Conservation (phyloP, 2,797 vertebrate species). For the Telmatherina bonti region DNA sequence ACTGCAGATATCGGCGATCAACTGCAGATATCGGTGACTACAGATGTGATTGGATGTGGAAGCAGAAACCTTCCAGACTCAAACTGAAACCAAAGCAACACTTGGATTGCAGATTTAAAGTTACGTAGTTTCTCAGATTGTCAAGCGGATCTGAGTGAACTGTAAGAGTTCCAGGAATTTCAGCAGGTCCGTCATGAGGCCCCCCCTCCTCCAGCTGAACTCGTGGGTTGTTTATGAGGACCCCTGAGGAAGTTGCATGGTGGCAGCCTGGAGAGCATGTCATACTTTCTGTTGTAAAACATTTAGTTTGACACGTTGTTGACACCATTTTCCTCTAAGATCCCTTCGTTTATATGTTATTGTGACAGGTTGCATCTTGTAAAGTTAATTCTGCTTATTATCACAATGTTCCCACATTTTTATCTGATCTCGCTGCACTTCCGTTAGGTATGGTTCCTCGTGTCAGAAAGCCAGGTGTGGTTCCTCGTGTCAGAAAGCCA, state of each 20-base stretch:
- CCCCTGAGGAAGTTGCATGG: constrained; percentile 30
- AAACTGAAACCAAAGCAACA: neutral
- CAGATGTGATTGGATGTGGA: too few species aligned
- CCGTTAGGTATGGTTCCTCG: neutral
- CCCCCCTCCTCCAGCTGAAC: constrained; percentile 3
- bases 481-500: too few species aligned
- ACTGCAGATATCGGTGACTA: too few species aligned
- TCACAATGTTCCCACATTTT: neutral
- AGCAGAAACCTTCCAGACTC: too few species aligned
- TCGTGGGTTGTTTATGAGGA: constrained; percentile 25
- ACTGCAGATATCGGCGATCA: too few species aligned
- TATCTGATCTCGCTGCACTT: neutral
- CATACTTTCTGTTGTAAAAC: constrained; percentile 3
- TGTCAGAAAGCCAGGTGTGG: too few species aligned
- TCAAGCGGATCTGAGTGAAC: constrained; percentile 3
- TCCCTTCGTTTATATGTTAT: neutral
- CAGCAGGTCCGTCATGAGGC: constrained; percentile 5
- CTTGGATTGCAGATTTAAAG: neutral
- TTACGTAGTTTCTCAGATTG: neutral
- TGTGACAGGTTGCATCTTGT: neutral
- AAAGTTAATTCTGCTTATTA: neutral
- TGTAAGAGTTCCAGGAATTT: constrained; percentile 18
- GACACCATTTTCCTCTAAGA: neutral
- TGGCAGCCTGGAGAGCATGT: constrained; percentile 18
- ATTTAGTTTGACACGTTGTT: neutral